A percentile compares a stretch with the other conserved stretches of the same genome.
phyloP scores from a whole-genome alignment of 2,113 vertebrate genomes.

The Oryzias woworae region DNA sequence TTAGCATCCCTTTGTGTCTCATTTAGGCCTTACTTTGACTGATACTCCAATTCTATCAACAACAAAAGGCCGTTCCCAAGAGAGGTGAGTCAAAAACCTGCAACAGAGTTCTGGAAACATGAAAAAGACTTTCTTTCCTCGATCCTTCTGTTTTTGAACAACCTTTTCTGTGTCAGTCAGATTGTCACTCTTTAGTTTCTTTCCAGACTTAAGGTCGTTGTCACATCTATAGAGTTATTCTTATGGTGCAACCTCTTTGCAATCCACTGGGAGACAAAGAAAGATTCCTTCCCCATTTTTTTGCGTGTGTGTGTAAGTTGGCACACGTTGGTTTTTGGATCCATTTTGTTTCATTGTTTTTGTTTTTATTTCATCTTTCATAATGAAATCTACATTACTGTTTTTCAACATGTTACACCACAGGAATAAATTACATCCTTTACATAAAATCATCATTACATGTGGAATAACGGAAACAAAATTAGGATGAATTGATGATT shows the following conservation, averaged over 20 bases:
- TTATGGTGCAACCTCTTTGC: conserved; percentile 65
- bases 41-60: conserved; percentile 70
- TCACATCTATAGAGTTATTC: conserved; percentile 49
- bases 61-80: conserved; percentile 68
- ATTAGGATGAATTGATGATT: no score
- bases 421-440: no score
- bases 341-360: no score
- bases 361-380: no score
- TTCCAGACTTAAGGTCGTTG: conserved; percentile 47
- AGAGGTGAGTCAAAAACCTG: conserved; percentile 55
- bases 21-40: conserved; percentile 77
- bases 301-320: no score
- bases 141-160: conserved; percentile 11
- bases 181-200: conserved; percentile 37
- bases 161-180: conserved; percentile 28
- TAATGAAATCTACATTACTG: no score
- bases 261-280: conserved; percentile 47
- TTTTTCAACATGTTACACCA: no score
- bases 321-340: no score
- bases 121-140: conserved; percentile 30
- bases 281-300: conserved; percentile 33
- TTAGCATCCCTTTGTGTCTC: conserved; percentile 75
- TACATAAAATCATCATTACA: no score
- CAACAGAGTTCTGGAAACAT: conserved; percentile 56
- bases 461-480: no score